These are phyloP conservation scores for Cyprinodon variegatus DNA, from an alignment of 2,113 vertebrate species.

Conservation along the genomic window DNA sequence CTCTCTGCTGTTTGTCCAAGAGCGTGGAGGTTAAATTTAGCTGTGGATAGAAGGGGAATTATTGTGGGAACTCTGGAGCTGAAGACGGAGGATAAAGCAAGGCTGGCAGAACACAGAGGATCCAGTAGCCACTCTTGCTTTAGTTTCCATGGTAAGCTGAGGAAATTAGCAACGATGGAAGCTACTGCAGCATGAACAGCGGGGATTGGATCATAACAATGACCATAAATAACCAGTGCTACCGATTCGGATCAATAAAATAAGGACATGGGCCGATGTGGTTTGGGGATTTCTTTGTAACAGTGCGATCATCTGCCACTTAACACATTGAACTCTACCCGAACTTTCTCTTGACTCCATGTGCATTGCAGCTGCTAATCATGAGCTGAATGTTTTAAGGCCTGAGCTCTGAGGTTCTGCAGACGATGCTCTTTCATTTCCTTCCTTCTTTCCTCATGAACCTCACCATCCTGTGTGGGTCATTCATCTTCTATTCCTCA, in stretches of 20 bases:
- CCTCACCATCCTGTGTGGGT: too few species aligned
- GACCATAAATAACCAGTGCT: conserved; percentile 23
- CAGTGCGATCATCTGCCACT: conserved; percentile 26
- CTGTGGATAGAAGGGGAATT: conserved; percentile 42
- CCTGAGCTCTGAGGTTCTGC: not conserved
- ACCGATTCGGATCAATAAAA: conserved; percentile 26
- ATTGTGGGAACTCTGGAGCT: conserved; percentile 43
- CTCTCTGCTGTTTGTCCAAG: conserved; percentile 42
- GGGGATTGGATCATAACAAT: conserved; percentile 28
- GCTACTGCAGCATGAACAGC: conserved; percentile 29
- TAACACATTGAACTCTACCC: not conserved
- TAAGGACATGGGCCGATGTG: not conserved
- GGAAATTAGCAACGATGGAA: conserved; percentile 45
- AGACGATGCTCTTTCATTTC: not conserved
- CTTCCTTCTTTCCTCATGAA: too few species aligned
- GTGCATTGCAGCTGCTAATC: conserved; percentile 25
- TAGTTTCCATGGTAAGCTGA: conserved; percentile 66
- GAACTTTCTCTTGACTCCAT: conserved; percentile 47
- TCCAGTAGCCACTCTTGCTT: conserved; percentile 10
- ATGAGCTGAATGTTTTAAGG: conserved; percentile 2
- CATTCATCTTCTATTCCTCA: too few species aligned
- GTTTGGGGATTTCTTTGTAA: not conserved
- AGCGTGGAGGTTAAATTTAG: conserved; percentile 46
- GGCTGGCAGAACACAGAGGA: conserved; percentile 36
- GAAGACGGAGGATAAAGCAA: conserved; percentile 61